Evolutionary conservation across 1,140 invertebrate genomes (phyloP).

Genomic region (Bombus terrestris): DNA sequence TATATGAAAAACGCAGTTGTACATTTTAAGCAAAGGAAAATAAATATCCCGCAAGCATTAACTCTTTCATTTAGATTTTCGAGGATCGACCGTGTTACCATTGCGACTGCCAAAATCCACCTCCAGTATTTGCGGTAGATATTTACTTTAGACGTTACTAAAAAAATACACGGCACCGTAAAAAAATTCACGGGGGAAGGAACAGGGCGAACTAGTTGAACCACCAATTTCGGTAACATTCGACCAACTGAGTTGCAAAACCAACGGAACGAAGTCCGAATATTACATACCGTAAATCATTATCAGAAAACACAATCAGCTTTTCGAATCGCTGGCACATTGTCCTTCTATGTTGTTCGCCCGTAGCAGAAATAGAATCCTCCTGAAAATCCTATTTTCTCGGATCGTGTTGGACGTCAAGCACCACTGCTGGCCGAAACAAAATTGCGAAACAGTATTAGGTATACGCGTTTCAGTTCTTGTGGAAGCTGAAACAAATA

Average conservation of each 20-base stretch:
- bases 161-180: not conserved
- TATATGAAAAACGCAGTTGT: not conserved
- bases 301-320: constrained; percentile 15
- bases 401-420: not conserved
- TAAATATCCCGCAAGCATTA: not conserved
- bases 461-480: not conserved
- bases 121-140: not conserved
- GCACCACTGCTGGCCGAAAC: not conserved
- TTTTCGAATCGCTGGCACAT: not conserved
- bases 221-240: not conserved
- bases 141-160: not conserved
- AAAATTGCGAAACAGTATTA: constrained; percentile 4
- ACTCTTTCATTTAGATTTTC: not conserved
- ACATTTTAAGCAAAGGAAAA: not conserved
- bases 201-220: not conserved
- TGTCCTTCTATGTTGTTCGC: not conserved
- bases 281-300: constrained; percentile 27
- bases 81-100: not conserved
- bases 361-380: constrained; percentile 3
- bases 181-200: not conserved
- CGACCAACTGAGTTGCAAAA: not conserved
- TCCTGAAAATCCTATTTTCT: constrained; percentile 10
- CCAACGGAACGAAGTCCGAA: not conserved
- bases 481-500: not conserved
- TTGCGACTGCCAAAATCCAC: not conserved